A percentile compares a stretch with the other conserved stretches of the same genome.
Evolutionary conservation across 2,113 vertebrate species (phyloP).

Genomic region (Donacobius atricapilla): DNA sequence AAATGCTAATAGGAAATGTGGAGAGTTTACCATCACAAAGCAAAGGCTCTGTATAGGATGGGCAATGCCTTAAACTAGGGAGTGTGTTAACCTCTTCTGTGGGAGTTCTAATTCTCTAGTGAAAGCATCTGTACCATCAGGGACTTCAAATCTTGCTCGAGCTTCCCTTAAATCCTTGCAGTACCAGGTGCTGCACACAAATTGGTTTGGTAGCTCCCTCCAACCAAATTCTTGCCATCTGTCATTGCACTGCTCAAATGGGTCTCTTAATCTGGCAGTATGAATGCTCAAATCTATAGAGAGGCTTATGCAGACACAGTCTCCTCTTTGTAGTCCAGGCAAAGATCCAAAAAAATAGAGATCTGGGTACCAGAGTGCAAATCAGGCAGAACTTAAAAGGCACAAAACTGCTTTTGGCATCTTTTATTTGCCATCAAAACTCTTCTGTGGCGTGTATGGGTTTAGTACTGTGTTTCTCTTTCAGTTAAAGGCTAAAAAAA

Average conservation of each 20-base stretch:
- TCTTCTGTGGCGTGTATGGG: background rate
- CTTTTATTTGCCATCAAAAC: background rate
- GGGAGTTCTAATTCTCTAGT: background rate
- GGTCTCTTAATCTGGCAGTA: conserved; percentile 1
- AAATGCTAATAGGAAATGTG: background rate
- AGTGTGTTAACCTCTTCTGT: background rate
- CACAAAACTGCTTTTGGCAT: background rate
- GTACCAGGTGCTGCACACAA: conserved; percentile 33
- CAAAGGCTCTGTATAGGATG: background rate
- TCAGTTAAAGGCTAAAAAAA: background rate
- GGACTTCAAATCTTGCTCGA: background rate
- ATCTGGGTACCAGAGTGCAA: background rate
- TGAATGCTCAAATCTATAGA: background rate
- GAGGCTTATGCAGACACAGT: background rate
- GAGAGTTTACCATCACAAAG: background rate
- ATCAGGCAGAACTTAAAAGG: background rate
- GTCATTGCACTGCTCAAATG: conserved; percentile 17
- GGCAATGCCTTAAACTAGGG: background rate
- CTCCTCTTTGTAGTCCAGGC: background rate
- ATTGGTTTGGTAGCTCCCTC: conserved; percentile 47
- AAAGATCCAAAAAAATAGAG: background rate
- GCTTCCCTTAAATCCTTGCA: background rate
- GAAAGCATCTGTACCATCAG: background rate
- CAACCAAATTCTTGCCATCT: conserved; percentile 59
- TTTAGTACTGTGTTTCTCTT: background rate